Evolutionary conservation across 2,888 invertebrate genomes (phyloP), one percentile per base, ranked within the genome.

Genomic region (Aricia artaxerxes): DNA sequence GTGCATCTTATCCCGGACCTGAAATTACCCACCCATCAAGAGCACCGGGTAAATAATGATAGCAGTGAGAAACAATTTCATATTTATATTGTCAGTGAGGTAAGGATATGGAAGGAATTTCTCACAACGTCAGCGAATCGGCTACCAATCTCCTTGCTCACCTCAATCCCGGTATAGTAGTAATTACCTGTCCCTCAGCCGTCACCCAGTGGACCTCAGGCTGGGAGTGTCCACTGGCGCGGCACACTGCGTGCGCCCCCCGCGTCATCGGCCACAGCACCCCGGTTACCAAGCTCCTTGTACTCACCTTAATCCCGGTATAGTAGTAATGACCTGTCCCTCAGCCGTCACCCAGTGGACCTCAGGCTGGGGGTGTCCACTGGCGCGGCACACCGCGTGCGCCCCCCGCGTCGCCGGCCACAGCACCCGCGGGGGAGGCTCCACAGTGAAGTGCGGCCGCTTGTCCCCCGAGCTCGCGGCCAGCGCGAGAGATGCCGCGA

Each of bases 131-230:
- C 44, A 44, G 44, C 1, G 1, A 44, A 44, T 44, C 44, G 44
- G 1, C 5, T 38, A 38, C 38, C 44, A 57, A n/a, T 0, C n/a
- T 7, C 60, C 24, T 6, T 2, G 1, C 13, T 82, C 83, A 93
- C 94, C 94, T 90, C 44, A 94, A 84, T 9, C 94, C 93, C 0
- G 94, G 94, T 87, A 94, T 93, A 13, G 94, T 94, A 0, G 92
- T 91, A 5, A 93, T 86, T 16, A 92, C 85, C 81, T 94, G 94
- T 49, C 94, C 94, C 81, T 94, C 94, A 80, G 89, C 87, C 0
- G 94, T 94, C 82, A 94, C 91, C 94, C 94, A 94, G 81, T 93
- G 92, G 6, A 94, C 83, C 4, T 92, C 93, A 0, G 94, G 94
- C 0, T 88, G 79, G 0, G 94, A 94, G 73, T 93, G 93, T 0